These are phyloP conservation scores for Eupristina koningsbergeri DNA, from an alignment of 1,140 invertebrate genomes.

Conservation along the genomic window DNA sequence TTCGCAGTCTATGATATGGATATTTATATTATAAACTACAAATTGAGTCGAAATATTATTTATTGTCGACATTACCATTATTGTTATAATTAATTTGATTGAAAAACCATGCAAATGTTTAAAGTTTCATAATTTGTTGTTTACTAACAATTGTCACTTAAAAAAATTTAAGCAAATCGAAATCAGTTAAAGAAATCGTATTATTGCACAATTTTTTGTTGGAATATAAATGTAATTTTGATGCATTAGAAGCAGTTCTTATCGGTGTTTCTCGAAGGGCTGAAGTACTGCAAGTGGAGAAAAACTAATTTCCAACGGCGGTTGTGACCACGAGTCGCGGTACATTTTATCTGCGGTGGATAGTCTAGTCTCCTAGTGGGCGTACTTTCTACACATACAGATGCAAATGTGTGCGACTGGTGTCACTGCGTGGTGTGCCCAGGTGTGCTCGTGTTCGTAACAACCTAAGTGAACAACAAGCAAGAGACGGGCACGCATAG, in stretches of 20 bases:
- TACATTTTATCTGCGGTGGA: conserved; percentile 54
- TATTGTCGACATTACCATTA: too few species aligned
- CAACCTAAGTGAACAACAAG: not conserved
- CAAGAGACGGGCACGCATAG: not conserved
- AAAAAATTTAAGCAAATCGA: too few species aligned
- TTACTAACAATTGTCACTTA: too few species aligned
- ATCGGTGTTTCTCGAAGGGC: not conserved
- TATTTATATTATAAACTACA: too few species aligned
- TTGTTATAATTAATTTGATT: too few species aligned
- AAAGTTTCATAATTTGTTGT: too few species aligned
- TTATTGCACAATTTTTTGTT: not conserved
- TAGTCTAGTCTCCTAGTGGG: conserved; percentile 60
- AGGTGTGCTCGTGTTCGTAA: conserved; percentile 1
- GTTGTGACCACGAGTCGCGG: conserved; percentile 51
- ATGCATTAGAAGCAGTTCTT: not conserved
- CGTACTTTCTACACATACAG: conserved; percentile 59
- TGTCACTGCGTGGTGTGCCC: not conserved
- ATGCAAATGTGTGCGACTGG: not conserved
- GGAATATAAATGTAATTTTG: not conserved
- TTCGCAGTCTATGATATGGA: too few species aligned
- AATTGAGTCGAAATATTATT: too few species aligned
- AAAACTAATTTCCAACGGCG: conserved; percentile 44
- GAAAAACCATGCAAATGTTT: too few species aligned
- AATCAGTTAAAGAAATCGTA: too few species aligned
- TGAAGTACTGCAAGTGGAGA: not conserved